Evolutionary conservation across 2,888 invertebrate genomes (phyloP).

Genomic region (Thecocarcelia acutangulata): DNA sequence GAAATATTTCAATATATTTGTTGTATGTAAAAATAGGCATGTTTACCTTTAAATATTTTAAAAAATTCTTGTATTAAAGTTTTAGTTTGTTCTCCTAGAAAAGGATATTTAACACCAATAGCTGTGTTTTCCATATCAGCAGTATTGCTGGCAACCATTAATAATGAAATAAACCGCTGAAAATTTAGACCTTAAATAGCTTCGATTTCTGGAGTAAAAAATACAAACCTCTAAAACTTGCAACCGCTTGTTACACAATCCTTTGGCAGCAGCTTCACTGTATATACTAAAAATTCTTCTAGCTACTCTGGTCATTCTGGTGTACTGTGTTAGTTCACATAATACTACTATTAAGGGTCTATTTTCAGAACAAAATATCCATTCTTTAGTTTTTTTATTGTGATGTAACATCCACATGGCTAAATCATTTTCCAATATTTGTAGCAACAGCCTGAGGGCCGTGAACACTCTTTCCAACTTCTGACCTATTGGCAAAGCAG

Average conservation of each 20-base stretch:
- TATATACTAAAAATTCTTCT: slow-evolving; percentile 75
- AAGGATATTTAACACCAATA: slow-evolving; percentile 75
- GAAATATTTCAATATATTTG: no score
- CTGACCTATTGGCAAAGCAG: slow-evolving; percentile 74
- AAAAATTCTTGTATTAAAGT: slow-evolving; percentile 75
- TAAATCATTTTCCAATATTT: slow-evolving; percentile 83
- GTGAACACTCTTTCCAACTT: slow-evolving; percentile 83
- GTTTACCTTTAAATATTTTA: slow-evolving; percentile 75
- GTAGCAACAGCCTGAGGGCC: slow-evolving; percentile 82
- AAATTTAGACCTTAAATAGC: not conserved
- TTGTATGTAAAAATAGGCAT: not conserved
- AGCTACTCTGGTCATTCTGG: slow-evolving; percentile 73
- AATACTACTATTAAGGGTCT: slow-evolving; percentile 76
- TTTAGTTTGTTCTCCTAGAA: slow-evolving; percentile 73
- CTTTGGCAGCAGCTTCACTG: slow-evolving; percentile 73
- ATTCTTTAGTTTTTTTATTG: slow-evolving; percentile 74
- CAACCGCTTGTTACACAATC: slow-evolving; percentile 71
- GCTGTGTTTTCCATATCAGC: slow-evolving; percentile 75
- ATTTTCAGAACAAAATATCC: slow-evolving; percentile 74
- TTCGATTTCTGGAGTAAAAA: not conserved
- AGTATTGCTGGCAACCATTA: slow-evolving; percentile 77
- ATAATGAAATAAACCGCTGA: slow-evolving; percentile 77
- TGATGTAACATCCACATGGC: slow-evolving; percentile 84
- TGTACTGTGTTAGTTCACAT: slow-evolving; percentile 74
- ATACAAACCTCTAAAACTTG: slow-evolving; percentile 75